Evolutionary conservation across 2,113 vertebrate species (phyloP).

Genomic region (Caranx melampygus): DNA sequence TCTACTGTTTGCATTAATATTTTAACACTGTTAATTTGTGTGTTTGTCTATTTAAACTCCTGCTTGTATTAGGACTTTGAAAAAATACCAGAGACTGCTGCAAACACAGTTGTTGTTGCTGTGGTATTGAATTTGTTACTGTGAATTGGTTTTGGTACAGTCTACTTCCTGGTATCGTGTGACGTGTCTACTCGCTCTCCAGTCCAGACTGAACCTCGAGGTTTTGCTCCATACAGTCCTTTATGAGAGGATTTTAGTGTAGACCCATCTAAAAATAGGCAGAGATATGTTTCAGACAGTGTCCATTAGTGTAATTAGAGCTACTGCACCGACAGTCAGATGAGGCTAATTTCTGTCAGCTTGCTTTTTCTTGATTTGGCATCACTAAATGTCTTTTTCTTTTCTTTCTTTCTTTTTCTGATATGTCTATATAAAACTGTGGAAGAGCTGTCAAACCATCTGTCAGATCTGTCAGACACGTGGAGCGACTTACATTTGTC

Average conservation of each 20-base stretch:
- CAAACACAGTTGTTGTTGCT: too few relatives aligned
- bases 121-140: too few relatives aligned
- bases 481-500: not conserved
- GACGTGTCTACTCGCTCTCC: not conserved
- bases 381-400: constrained; percentile 1
- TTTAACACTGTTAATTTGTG: too few relatives aligned
- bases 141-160: too few relatives aligned
- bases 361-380: constrained; percentile 28
- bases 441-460: not conserved
- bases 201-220: not conserved
- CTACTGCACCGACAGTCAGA: constrained; percentile 30
- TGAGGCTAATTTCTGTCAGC: not conserved
- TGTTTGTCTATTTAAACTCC: too few relatives aligned
- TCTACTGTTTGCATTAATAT: too few relatives aligned
- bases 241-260: constrained; percentile 20
- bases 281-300: constrained; percentile 32
- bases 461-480: constrained; percentile 1
- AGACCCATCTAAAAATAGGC: constrained; percentile 43
- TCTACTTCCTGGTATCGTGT: too few relatives aligned
- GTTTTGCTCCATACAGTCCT: not conserved
- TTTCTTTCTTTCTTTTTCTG: too few relatives aligned
- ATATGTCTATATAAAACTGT: not conserved
- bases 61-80: too few relatives aligned
- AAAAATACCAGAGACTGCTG: too few relatives aligned
- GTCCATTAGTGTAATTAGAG: constrained; percentile 61